These are phyloP conservation scores for Aviceda subcristata DNA, from an alignment of 2,113 vertebrate species.

Conservation along the genomic window DNA sequence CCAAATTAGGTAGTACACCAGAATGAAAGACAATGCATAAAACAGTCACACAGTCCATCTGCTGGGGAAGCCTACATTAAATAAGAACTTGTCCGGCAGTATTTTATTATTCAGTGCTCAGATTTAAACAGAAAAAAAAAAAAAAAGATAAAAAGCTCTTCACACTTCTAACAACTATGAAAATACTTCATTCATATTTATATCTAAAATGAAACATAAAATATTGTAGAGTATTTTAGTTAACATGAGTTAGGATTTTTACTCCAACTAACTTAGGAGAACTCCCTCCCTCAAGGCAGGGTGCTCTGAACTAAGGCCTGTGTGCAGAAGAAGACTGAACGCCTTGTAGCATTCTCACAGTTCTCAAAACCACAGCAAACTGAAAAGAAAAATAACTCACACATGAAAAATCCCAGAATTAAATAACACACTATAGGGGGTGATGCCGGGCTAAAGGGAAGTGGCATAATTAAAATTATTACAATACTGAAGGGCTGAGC, in stretches of 20 bases:
- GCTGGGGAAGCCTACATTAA: neutral
- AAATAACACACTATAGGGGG: neutral
- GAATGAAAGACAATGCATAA: neutral
- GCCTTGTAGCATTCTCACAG: neutral
- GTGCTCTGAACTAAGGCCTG: neutral
- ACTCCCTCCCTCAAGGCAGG: neutral
- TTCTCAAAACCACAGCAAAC: neutral
- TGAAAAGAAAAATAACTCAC: neutral
- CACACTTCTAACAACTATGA: neutral
- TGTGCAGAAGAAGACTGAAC: neutral
- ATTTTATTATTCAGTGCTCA: neutral
- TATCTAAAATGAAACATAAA: neutral
- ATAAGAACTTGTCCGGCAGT: neutral
- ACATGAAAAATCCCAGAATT: neutral
- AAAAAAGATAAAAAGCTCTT: neutral
- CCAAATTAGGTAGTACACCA: neutral
- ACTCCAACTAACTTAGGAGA: neutral
- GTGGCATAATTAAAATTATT: neutral
- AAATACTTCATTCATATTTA: fast-evolving
- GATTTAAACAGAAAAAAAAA: neutral
- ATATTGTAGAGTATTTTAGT: neutral
- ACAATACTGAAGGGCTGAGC: neutral
- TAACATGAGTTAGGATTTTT: neutral
- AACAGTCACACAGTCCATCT: neutral
- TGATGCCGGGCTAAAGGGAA: neutral